These are phyloP conservation scores for Drosophila cognata DNA, from an alignment of 2,888 invertebrate genomes.

Conservation along the genomic window DNA sequence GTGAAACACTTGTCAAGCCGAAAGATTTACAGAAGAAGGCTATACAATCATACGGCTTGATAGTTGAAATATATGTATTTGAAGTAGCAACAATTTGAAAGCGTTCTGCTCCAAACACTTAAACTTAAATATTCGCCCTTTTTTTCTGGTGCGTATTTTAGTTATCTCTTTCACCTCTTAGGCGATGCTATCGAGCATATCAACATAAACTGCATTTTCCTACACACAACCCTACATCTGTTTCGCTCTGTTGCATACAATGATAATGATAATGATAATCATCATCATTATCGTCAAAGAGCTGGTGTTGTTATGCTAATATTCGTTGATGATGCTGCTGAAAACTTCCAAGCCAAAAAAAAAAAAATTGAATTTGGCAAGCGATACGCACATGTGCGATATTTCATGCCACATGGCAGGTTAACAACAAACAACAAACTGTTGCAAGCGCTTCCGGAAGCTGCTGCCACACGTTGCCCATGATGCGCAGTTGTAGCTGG, in stretches of 20 bases:
- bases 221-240: slow-evolving; percentile 44
- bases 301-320: slow-evolving; percentile 37
- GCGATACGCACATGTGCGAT: slow-evolving; percentile 58
- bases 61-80: too few relatives aligned
- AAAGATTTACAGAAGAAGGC: background rate
- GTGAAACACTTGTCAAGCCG: background rate
- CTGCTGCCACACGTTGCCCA: slow-evolving; percentile 37
- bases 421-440: slow-evolving; percentile 46
- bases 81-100: too few relatives aligned
- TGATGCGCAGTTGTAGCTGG: slow-evolving; percentile 36
- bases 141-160: slow-evolving; percentile 19
- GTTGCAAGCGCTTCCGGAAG: slow-evolving; percentile 69
- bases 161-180: slow-evolving; percentile 36
- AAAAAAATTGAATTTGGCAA: slow-evolving; percentile 33
- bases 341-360: slow-evolving; percentile 4
- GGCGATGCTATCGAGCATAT: slow-evolving; percentile 55
- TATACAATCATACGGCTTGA: too few relatives aligned
- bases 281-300: slow-evolving; percentile 15
- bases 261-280: slow-evolving; percentile 39
- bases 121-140: background rate
- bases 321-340: slow-evolving; percentile 30
- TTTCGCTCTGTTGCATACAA: slow-evolving; percentile 64
- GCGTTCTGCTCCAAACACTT: slow-evolving; percentile 1
- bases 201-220: slow-evolving; percentile 58
- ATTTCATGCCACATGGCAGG: slow-evolving; percentile 58